Evolutionary conservation across 1,140 invertebrate genomes (phyloP).

Genomic region (Papilio polytes): DNA sequence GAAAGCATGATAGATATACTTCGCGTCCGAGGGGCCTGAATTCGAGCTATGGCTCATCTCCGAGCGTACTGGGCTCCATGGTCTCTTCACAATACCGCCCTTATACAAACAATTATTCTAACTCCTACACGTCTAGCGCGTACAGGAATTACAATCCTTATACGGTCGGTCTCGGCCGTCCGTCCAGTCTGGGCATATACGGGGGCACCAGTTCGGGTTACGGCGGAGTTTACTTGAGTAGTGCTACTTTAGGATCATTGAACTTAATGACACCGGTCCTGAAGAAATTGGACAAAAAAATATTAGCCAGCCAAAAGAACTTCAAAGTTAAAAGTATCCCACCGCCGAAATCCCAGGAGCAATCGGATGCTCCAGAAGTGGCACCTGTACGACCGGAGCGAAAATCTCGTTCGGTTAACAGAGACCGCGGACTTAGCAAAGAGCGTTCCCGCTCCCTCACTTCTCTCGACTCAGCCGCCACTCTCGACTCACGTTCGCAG

Average conservation of each 20-base stretch:
- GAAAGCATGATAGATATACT: slow-evolving; percentile 74
- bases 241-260: slow-evolving; percentile 78
- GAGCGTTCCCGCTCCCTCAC: slow-evolving; percentile 74
- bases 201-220: slow-evolving; percentile 87
- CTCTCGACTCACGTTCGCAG: slow-evolving; percentile 63
- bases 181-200: slow-evolving; percentile 82
- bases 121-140: slow-evolving; percentile 65
- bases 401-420: slow-evolving; percentile 55
- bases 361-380: slow-evolving; percentile 42
- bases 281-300: slow-evolving; percentile 82
- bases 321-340: slow-evolving; percentile 76
- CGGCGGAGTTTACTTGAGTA: slow-evolving; percentile 85
- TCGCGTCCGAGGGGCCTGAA: slow-evolving; percentile 72
- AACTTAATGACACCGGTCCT: slow-evolving; percentile 83
- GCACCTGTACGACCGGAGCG: slow-evolving; percentile 70
- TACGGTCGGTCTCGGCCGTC: slow-evolving; percentile 66
- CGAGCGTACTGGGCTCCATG: slow-evolving; percentile 71
- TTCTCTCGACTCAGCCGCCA: slow-evolving; percentile 59
- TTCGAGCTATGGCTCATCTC: slow-evolving; percentile 72
- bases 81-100: slow-evolving; percentile 67
- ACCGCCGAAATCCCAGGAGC: slow-evolving; percentile 57
- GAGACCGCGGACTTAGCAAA: slow-evolving; percentile 62
- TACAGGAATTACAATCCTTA: slow-evolving; percentile 83
- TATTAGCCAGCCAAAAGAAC: slow-evolving; percentile 77
- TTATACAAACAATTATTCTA: slow-evolving; percentile 68